phyloP scores from a whole-genome alignment of 2,113 vertebrate genomes.

The Corythornis madagascariensis region DNA sequence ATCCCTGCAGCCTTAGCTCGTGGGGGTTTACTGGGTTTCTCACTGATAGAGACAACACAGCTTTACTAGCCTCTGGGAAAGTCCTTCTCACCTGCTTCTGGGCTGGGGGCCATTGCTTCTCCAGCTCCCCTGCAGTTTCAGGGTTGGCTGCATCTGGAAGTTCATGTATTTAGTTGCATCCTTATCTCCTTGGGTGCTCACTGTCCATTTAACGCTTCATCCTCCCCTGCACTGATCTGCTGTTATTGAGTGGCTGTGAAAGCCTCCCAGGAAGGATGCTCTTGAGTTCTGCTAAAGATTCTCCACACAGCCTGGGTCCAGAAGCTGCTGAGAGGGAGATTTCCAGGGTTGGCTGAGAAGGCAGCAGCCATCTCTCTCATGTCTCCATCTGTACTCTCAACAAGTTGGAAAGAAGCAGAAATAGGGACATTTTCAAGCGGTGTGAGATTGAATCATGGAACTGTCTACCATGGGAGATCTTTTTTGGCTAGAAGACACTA shows the following conservation, averaged over 20 bases:
- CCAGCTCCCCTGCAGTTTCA: neutral
- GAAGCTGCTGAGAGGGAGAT: neutral
- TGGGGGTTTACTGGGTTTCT: neutral
- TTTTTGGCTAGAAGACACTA: neutral
- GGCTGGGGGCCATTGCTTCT: neutral
- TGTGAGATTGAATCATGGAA: neutral
- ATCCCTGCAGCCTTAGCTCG: no score
- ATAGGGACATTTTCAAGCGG: neutral
- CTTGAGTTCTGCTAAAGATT: neutral
- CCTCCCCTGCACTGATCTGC: neutral
- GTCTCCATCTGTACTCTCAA: neutral
- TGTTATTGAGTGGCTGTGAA: neutral
- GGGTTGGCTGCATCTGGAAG: neutral
- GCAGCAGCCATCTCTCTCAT: accelerated
- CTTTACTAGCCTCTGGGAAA: neutral
- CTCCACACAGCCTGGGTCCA: neutral
- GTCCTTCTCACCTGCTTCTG: neutral
- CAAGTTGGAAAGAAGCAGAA: neutral
- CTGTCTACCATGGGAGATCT: neutral
- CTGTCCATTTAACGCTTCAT: neutral
- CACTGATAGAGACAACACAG: neutral
- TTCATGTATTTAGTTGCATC: neutral
- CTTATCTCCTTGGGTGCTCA: neutral
- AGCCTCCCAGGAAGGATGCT: neutral
- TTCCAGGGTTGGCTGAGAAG: neutral